phyloP scores from a whole-genome alignment of 2,113 vertebrate species.

The Amazona vittata region DNA sequence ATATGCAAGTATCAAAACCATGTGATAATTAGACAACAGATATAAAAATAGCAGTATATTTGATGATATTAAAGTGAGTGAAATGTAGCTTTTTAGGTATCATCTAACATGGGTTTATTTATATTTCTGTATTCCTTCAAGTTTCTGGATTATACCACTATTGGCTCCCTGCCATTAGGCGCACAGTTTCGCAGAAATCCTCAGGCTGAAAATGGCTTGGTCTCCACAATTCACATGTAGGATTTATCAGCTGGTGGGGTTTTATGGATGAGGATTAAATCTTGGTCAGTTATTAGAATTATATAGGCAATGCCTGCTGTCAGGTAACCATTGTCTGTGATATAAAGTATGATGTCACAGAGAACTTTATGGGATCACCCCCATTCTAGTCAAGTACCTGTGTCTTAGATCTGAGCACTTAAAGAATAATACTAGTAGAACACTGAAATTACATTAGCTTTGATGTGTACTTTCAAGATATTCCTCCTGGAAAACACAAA shows the following conservation, averaged over 20 bases:
- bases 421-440: constrained; percentile 36
- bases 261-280: constrained; percentile 17
- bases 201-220: constrained; percentile 13
- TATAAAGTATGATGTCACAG: not conserved
- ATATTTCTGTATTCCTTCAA: not conserved
- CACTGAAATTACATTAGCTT: constrained; percentile 19
- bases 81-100: not conserved
- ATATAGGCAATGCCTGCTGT: not conserved
- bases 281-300: constrained; percentile 35
- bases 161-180: not conserved
- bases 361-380: not conserved
- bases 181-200: not conserved
- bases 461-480: constrained; percentile 5
- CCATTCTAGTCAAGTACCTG: constrained; percentile 20
- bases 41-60: not conserved
- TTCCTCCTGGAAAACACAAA: constrained; percentile 5
- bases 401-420: not conserved
- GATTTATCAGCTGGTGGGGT: not conserved
- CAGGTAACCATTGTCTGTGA: not conserved
- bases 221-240: not conserved
- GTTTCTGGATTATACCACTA: not conserved
- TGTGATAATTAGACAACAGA: not conserved
- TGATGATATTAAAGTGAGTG: not conserved
- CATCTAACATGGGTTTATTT: not conserved
- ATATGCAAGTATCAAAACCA: not conserved